Base-by-base conservation (phyloP, 2,797 vertebrate species). In the Distichodus sexfasciatus region DNA sequence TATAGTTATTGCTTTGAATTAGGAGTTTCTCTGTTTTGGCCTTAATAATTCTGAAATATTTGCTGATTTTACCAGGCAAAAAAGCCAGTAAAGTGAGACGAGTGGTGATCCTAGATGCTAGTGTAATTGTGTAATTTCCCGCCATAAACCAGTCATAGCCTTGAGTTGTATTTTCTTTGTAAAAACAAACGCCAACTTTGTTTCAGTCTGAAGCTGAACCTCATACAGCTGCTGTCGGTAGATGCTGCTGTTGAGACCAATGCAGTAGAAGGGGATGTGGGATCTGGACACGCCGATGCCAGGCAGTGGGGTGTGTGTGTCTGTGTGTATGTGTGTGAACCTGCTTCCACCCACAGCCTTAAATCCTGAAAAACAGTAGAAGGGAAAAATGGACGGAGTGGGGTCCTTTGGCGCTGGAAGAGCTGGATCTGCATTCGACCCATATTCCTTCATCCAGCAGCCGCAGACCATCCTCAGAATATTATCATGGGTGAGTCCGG, bases 341-440 rank as follows among this genome's bases (percentile, higher is more conserved):
- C 53, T 73, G 47, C 65, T 70, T 69, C 77, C 41, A 80, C 80
- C 86, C 74, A 86, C 69, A 57, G 79, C 77, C 54, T 76, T 75
- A 19, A 83, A 63, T n/a, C 60, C 69, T 78, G 80, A 74, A 61
- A 79, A 70, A 75, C 72, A 74, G 77, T 70, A 78, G 71, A 57
- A 54, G 47, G 76, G 67, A 60, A 89, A 93, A 88, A 98, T 97
- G 96, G 96, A 98, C 87, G 96, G 94, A 85, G 95, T 93, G 80
- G 92, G 92, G 79, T 96, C 96, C 75, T 98, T 96, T 75, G 96
- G 96, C 84, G 96, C 95, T 69, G 96, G 96, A 62, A 89, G 92
- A 78, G 86, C 94, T 53, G 96, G 96, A 78, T 81, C 92, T 68
- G 87, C 83, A 26, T 71, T 96, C 59, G 95, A 98, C 86, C 95